Evolutionary conservation across 35 echinoderm and acorn worm species (phyloP).

Genomic region (Apostichopus californicus): DNA sequence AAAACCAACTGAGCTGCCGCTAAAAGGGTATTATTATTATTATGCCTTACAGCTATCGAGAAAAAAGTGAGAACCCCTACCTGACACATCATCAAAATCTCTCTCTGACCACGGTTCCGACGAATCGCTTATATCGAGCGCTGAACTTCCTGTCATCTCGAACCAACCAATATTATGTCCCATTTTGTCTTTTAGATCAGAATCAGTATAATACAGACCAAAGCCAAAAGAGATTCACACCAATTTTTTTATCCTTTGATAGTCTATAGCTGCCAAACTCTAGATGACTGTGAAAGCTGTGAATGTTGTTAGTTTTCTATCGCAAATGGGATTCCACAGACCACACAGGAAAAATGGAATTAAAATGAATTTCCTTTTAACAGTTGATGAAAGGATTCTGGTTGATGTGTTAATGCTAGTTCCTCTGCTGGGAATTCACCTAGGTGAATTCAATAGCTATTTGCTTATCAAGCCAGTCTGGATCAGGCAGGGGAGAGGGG

Average conservation of each 20-base stretch:
- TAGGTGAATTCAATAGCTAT: too few species aligned
- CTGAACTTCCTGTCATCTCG: neutral
- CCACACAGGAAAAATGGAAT: neutral
- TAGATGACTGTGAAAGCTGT: neutral
- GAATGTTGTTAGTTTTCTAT: too few species aligned
- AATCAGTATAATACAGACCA: too few species aligned
- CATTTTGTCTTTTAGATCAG: neutral
- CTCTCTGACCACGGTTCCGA: neutral
- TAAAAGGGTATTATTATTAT: neutral
- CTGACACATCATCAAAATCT: conserved; percentile 32
- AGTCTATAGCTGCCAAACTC: neutral
- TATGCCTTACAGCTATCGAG: neutral
- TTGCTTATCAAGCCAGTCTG: too few species aligned
- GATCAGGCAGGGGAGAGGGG: too few species aligned
- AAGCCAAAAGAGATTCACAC: too few species aligned
- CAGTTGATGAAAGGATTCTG: neutral
- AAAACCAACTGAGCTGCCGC: too few species aligned
- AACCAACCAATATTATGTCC: neutral
- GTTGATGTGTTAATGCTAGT: neutral
- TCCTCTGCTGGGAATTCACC: neutral
- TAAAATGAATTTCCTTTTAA: neutral
- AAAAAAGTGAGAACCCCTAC: neutral
- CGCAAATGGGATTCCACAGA: too few species aligned
- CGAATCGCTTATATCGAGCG: neutral
- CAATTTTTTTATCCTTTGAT: too few species aligned